These are phyloP conservation scores for Jacana jacana DNA, from an alignment of 2,113 vertebrate species.

Conservation along the genomic window DNA sequence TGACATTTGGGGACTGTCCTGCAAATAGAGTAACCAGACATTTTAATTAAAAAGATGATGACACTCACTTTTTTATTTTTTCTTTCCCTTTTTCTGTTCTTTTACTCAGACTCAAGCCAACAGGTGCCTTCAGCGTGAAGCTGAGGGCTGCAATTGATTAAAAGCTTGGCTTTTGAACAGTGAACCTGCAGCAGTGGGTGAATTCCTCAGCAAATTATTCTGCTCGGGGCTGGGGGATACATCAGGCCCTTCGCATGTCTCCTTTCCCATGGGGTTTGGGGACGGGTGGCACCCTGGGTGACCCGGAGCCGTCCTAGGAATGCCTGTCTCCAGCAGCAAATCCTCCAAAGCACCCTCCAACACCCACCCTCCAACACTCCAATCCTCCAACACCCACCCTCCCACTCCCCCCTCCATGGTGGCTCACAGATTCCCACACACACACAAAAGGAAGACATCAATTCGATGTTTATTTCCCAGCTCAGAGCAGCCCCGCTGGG, in stretches of 20 bases:
- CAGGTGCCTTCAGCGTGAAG: not conserved
- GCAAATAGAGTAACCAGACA: not conserved
- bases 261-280: not conserved
- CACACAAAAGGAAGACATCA: not conserved
- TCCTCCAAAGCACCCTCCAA: not conserved
- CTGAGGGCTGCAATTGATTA: not conserved
- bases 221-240: not conserved
- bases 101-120: not conserved
- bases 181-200: not conserved
- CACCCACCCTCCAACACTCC: too few species aligned
- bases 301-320: not conserved
- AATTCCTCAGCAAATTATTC: not conserved
- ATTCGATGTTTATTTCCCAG: not conserved
- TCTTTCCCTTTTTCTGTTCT: not conserved
- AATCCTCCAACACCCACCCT: not conserved
- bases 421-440: not conserved
- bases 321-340: not conserved
- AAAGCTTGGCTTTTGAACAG: not conserved
- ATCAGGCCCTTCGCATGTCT: not conserved
- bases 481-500: not conserved
- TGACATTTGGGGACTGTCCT: not conserved
- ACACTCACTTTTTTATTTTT: too few species aligned
- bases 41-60: constrained; percentile 24
- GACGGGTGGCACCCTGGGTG: not conserved
- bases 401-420: too few species aligned